These are phyloP conservation scores for Cataglyphis rosenhaueri DNA, from an alignment of 2,888 invertebrate genomes.

Conservation along the genomic window DNA sequence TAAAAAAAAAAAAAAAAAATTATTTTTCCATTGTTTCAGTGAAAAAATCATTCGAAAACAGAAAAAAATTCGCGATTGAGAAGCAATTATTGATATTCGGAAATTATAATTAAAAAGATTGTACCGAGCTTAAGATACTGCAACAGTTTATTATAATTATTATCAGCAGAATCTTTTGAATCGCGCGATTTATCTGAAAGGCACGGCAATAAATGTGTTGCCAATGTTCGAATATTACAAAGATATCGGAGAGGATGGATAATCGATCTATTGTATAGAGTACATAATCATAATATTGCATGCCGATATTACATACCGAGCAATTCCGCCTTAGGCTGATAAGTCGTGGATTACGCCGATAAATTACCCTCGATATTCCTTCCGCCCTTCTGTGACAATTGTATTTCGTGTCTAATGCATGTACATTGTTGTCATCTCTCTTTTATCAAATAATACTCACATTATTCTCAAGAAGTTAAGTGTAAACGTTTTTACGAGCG, in stretches of 20 bases:
- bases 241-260: neutral
- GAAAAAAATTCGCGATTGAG: neutral
- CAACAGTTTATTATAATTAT: conserved; percentile 7
- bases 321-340: conserved; percentile 9
- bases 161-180: neutral
- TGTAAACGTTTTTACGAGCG: neutral
- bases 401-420: neutral
- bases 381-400: neutral
- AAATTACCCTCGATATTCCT: neutral
- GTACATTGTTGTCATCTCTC: neutral
- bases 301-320: neutral
- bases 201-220: neutral
- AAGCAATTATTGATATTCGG: conserved; percentile 17
- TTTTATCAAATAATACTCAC: neutral
- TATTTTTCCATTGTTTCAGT: neutral
- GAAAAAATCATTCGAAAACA: neutral
- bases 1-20: neutral
- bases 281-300: conserved; percentile 8
- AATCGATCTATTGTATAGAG: conserved; percentile 25
- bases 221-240: neutral
- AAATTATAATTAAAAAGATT: conserved; percentile 15
- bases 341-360: conserved; percentile 12
- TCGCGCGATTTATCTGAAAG: neutral
- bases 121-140: neutral
- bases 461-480: neutral